Evolutionary conservation across 1,140 invertebrate species (phyloP), one percentile per base, ranked within the genome.

Genomic region (Drosophila cardini): DNA sequence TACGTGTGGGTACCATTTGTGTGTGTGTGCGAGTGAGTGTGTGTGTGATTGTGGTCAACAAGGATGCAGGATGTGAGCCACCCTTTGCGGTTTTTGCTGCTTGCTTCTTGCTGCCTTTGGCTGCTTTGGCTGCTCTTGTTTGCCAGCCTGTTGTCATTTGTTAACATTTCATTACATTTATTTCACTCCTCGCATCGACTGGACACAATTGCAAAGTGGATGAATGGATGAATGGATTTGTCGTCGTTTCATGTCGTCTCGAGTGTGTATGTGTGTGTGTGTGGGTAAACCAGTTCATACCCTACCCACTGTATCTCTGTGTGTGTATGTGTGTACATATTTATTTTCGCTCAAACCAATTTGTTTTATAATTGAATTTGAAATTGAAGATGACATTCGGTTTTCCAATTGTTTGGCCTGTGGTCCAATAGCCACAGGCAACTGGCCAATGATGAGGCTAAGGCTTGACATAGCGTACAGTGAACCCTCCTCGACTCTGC

Each of bases 291-390:
- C 30, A 63, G 18, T 53, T 5, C 52, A 15, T 67, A 8, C 53
- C 18, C 40, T n/a, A 26, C 4, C 7, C 21, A 38, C 55, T 11
- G 46, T 30, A 43, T 69, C 34, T 45, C 21, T 61, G 16, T 63
- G 30, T 52, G 34, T 78, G 48, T 76, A 45, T n/a, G n/a, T n/a
- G 21, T 62, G 45, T 43, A 50, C 46, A 71, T 75, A 77, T 84
- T 90, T 90, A 84, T 87, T 84, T 85, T 76, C 74, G 72, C 84
- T 84, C 84, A 84, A 89, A 84, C 89, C 89, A 90, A 82, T 87
- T 86, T 85, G 87, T 89, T 91, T 91, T 91, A 91, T 91, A 91
- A 91, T 91, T 91, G 90, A 91, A 91, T 91, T 91, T 90, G 90
- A 91, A 91, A 91, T 91, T 91, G 90, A 91, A 91, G 86, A 90